Conservation (phyloP, 2,888 invertebrate species). For the Chloromyia formosa region DNA sequence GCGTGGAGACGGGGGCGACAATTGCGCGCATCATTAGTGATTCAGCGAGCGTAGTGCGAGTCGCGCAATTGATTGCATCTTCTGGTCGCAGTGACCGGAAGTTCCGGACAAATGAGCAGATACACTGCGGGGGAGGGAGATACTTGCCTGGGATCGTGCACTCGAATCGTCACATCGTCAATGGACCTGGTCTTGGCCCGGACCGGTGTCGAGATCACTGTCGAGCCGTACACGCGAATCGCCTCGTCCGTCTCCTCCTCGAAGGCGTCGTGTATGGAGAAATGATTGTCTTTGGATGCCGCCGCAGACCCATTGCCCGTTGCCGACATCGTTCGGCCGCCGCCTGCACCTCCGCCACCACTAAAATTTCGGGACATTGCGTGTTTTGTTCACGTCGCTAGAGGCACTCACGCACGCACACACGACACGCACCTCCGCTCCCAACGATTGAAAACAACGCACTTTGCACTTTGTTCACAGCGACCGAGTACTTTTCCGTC, state of each 20-base stretch:
- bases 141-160: conserved; percentile 65
- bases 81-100: conserved; percentile 12
- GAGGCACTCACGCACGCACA: neutral
- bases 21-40: conserved; percentile 11
- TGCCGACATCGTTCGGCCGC: neutral
- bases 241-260: conserved; percentile 87
- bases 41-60: conserved; percentile 16
- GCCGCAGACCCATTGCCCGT: conserved; percentile 21
- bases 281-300: conserved; percentile 66
- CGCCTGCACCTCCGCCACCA: conserved; percentile 8
- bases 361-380: conserved; percentile 35
- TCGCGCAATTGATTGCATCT: neutral
- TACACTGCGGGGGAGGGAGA: neutral
- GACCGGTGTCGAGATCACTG: conserved; percentile 76
- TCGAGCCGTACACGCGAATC: conserved; percentile 81
- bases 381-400: neutral
- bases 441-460: neutral
- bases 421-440: neutral
- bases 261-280: conserved; percentile 86
- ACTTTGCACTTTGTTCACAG: conserved; percentile 30
- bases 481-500: neutral
- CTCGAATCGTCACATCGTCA: conserved; percentile 67
- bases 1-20: neutral
- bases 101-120: neutral
- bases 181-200: conserved; percentile 65